Percentiles rank a stretch among this genome's conserved stretches.
These are phyloP conservation scores for Caenorhabditis drosophilae DNA, from an alignment of 2,888 invertebrate genomes.

Conservation along the genomic window DNA sequence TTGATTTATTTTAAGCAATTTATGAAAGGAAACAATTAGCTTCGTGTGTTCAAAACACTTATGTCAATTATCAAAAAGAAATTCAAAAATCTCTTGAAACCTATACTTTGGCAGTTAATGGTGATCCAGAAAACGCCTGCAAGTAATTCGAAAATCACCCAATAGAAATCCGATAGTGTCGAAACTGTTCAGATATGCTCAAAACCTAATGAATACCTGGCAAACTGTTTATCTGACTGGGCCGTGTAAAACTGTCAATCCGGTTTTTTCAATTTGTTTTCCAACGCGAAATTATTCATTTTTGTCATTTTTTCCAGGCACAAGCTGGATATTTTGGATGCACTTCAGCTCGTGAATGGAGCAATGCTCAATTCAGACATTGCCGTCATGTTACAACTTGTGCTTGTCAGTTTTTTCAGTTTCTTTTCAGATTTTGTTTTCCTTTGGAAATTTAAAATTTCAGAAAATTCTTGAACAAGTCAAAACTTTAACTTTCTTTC, in stretches of 20 bases:
- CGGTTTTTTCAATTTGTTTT: slow-evolving; percentile 11
- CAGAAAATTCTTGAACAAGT: not conserved
- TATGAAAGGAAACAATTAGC: slow-evolving; percentile 39
- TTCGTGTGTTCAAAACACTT: slow-evolving; percentile 42
- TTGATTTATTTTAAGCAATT: slow-evolving; percentile 34
- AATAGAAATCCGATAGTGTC: too few species aligned
- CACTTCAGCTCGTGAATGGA: slow-evolving; percentile 3
- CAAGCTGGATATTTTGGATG: slow-evolving; percentile 3
- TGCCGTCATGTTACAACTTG: slow-evolving; percentile 1
- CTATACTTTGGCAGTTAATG: slow-evolving; percentile 15
- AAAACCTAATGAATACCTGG: slow-evolving; percentile 44
- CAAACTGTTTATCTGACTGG: slow-evolving; percentile 35
- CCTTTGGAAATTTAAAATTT: not conserved
- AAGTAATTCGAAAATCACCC: too few species aligned
- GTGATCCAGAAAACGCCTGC: slow-evolving; percentile 41
- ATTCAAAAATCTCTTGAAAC: slow-evolving; percentile 11
- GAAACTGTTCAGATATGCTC: slow-evolving; percentile 33
- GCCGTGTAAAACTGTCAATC: slow-evolving; percentile 39
- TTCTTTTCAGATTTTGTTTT: not conserved
- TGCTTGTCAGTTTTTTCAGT: slow-evolving; percentile 1
- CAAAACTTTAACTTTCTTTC: not conserved
- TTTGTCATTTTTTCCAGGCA: not conserved
- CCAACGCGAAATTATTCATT: not conserved
- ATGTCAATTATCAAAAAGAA: slow-evolving; percentile 41
- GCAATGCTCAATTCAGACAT: slow-evolving; percentile 5